Percentiles rank a stretch among this genome's conserved stretches.
Conservation (phyloP, 2,797 vertebrate genomes). For the Pangasius macronema region DNA sequence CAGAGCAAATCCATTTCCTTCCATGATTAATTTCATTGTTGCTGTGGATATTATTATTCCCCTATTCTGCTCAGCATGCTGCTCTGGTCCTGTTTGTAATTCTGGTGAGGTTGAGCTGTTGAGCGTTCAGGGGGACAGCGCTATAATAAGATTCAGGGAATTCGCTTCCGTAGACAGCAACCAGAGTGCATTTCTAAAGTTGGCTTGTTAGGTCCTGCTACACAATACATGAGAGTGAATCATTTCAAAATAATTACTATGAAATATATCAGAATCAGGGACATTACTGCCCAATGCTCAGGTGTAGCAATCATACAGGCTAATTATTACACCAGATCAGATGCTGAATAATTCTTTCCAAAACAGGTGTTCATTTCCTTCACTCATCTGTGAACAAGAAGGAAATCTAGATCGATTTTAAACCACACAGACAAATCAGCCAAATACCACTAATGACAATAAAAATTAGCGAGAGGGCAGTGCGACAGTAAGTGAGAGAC, state of each 20-base stretch:
- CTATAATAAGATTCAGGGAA: conserved; percentile 54
- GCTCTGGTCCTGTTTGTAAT: conserved; percentile 56
- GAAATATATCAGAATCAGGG: conserved; percentile 27
- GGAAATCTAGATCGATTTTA: conserved; percentile 15
- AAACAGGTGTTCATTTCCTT: conserved; percentile 34
- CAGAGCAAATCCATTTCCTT: conserved; percentile 60
- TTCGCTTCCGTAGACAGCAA: conserved; percentile 37
- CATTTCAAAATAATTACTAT: conserved; percentile 42
- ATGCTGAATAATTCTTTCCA: conserved; percentile 24
- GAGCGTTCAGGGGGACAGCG: conserved; percentile 40
- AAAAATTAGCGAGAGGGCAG: not conserved
- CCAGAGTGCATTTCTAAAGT: conserved; percentile 46
- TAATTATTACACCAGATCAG: conserved; percentile 25
- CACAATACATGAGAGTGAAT: conserved; percentile 40
- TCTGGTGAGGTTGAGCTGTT: conserved; percentile 56
- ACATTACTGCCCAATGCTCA: conserved; percentile 39
- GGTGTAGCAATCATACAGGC: conserved; percentile 37
- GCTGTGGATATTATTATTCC: conserved; percentile 62
- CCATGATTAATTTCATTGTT: conserved; percentile 63
- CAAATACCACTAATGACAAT: not conserved
- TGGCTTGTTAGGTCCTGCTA: conserved; percentile 48
- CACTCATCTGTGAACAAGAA: conserved; percentile 26
- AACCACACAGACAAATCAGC: not conserved
- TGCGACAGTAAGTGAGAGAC: not conserved
- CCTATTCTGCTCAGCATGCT: conserved; percentile 47